Evolutionary conservation across 2,113 vertebrate species (phyloP), one percentile per base, ranked within the genome.

Genomic region (Oncorhynchus kisutch): DNA sequence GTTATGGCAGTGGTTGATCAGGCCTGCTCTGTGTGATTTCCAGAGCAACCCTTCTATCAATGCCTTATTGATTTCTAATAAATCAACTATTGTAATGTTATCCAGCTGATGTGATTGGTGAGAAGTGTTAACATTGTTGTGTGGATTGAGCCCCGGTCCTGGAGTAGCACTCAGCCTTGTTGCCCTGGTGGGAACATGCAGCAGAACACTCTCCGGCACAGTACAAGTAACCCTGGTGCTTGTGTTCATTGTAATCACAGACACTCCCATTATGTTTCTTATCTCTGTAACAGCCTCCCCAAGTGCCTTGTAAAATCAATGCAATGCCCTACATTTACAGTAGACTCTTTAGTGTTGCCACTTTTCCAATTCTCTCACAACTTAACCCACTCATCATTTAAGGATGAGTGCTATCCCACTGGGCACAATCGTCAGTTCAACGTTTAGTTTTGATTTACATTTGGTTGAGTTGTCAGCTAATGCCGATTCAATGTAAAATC

Each of bases 41-140:
- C 39, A 68, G 57, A 24, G 67, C 67, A 14, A 34, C 71, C 22
- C 5, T 16, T 24, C 68, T n/a, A 48, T 87, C 77, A 79, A 70
- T 5, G 1, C 0, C 29, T 64, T 29, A 71, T 70, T 78, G 20
- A 24, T 62, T 29, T 49, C 13, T 59, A 86, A 79, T 79, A 82
- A 87, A 81, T 67, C 18, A 31, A 67, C 2, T 18, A 31, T 67
- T 67, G 5, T 82, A 62, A 66, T 64, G 6, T 75, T 45, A 45
- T 11, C 39, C 39, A 11, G 39, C 39, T 45, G 16, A 45, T 54
- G 59, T 49, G 64, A 84, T 84, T 22, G 57, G 51, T 82, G 34
- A 27, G 11, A 39, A 29, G 14, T 3, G 0, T 73, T 73, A 2
- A 16, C 67, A 54, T 34, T 78, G 39, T 14, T 76, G 29, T 18